Evolutionary conservation across 1,140 invertebrate species (phyloP), one percentile per base, ranked within the genome.

Genomic region (Drosophila albomicans): DNA sequence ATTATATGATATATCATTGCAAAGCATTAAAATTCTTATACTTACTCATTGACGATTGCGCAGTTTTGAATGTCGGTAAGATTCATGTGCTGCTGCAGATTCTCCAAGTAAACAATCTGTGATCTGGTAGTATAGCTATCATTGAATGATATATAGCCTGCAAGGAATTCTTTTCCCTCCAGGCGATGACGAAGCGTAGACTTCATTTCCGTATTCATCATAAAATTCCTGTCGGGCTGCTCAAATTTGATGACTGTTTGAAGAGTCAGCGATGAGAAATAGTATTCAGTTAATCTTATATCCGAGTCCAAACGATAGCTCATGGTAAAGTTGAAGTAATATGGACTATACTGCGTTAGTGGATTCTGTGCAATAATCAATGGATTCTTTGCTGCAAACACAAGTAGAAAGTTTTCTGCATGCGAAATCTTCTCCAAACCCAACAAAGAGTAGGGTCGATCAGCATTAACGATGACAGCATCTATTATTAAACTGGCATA

Each of bases 231-330:
- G 2, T 25, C 52, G 8, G 41, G 58, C 0, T 6, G 2, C 1
- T 32, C n/a, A 52, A 87, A 84, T 1, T 16, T 30, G 0, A 28
- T 13, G 4, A 82, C 2, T 1, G 63, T 45, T 2, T 15, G 15
- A 16, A 52, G 10, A 5, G 6, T 5, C 6, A 54, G 1, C 0
- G 30, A 7, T 2, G 56, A 56, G 8, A 87, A 84, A 48, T 78
- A 85, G 28, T 81, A 75, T 3, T 89, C 48, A 1, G 70, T 35
- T 74, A 77, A 75, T 11, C 78, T 1, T 2, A 88, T 3, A 28
- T 88, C 73, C 6, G 84, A 88, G 25, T 88, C 84, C 49, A 35
- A 15, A 5, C 84, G 84, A 56, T 88, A 88, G 32, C 54, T 84
- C 84, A 88, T 88, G 1, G 73, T 82, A 1, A 75, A 48, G n/a